Base-by-base conservation (phyloP, 2,113 vertebrate species). In the Cinclus cinclus region DNA sequence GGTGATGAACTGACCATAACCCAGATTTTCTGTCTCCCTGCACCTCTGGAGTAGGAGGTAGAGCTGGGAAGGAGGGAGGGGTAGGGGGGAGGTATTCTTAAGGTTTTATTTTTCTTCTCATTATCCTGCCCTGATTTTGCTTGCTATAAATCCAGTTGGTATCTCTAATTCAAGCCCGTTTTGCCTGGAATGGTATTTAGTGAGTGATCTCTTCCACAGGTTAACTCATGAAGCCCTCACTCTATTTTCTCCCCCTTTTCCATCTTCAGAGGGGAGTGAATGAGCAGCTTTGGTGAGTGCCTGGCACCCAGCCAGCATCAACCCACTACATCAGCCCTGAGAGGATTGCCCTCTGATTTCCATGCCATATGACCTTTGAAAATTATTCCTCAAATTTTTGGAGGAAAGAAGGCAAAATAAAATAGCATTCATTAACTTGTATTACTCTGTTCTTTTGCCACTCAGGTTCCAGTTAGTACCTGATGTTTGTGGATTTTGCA, bases 21-120 rank as follows among this genome's bases (percentile, higher is more conserved):
- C 25, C 62, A 35, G 10, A 59, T 76, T 59, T 31, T 17, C 30
- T 25, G 13, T 50, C 31, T 76, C 11, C 17, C 30, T 59, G 31
- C 11, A 18, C 31, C 9, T 42, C 44, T 0, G 0, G 37, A 10
- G 14, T 21, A 42, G 52, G 13, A 44, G 13, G 11, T 50, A 21
- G 25, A 20, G 9, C 2, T 76, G 27, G 37, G 27, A 68, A 52
- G 9, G 6, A 42, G 18, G 37, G 10, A 50, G 5, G 21, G 11
- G 13, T 25, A n/a, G 11, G 44, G 21, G 11, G 6, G 44, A 59
- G 9, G 22, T 77, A 6, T 23, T 60, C 44, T 37, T 37, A 77
- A 60, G 9, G 5, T 52, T 60, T 42, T 69, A 8, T 44, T 86
- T 52, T 68, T 23, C 33, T 60, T 77, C 39, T 52, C 9, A 23